Percentiles rank a stretch among this genome's conserved stretches.
Conservation (phyloP, 2,888 invertebrate genomes). For the Leucophenga montana region DNA sequence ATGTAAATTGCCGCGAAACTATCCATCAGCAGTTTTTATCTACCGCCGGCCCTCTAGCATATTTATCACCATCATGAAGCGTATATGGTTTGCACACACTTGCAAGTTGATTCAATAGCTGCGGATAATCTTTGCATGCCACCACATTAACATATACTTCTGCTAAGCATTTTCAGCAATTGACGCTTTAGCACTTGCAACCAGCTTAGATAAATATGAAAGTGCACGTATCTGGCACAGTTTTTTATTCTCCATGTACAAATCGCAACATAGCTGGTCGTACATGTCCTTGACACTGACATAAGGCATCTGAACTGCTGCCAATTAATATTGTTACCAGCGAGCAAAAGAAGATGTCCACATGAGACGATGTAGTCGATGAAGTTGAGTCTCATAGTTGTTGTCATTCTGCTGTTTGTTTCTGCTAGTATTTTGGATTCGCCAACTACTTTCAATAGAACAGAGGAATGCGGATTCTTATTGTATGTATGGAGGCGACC, state of each 20-base stretch:
- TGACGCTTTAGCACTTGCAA: conserved; percentile 33
- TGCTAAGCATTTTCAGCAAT: conserved; percentile 25
- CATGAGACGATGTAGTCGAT: no score
- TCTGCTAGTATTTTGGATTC: no score
- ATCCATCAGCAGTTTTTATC: conserved; percentile 28
- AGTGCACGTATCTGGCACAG: conserved; percentile 35
- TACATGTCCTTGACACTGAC: not conserved
- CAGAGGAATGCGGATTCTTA: no score
- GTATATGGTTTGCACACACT: not conserved
- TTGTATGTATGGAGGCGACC: no score
- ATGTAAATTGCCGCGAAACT: conserved; percentile 48
- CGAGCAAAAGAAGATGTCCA: no score
- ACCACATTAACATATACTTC: conserved; percentile 44
- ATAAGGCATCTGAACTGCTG: not conserved
- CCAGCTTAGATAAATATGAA: conserved; percentile 24
- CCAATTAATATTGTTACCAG: not conserved
- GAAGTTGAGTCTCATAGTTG: no score
- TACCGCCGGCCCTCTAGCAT: no score
- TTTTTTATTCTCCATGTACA: not conserved
- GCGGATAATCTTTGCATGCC: conserved; percentile 34
- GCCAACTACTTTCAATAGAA: no score
- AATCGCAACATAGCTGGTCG: conserved; percentile 25
- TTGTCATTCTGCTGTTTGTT: no score
- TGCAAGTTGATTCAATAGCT: conserved; percentile 40
- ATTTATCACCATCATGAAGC: no score